Evolutionary conservation across 2,888 invertebrate genomes (phyloP).

Genomic region (Temnothorax rugatulus): DNA sequence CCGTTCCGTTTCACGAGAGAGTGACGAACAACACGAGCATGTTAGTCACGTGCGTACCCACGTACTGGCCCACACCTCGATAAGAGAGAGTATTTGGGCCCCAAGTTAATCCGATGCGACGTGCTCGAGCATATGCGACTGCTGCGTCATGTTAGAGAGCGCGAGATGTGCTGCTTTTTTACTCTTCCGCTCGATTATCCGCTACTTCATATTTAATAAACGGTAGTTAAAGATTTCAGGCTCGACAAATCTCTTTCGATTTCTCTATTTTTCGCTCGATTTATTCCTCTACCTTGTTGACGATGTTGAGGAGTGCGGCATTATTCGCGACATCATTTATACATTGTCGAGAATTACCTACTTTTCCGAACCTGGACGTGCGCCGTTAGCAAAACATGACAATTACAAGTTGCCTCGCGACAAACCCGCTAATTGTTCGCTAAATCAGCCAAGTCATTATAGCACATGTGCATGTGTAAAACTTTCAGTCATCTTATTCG

Average conservation of each 20-base stretch:
- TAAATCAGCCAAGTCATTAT: slow-evolving; percentile 13
- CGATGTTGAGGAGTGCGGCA: background rate
- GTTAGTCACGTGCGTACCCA: slow-evolving; percentile 23
- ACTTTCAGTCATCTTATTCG: slow-evolving; percentile 17
- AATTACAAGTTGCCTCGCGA: slow-evolving; percentile 19
- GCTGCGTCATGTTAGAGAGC: slow-evolving; percentile 23
- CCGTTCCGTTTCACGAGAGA: slow-evolving; percentile 33
- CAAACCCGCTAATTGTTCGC: background rate
- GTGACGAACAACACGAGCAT: slow-evolving; percentile 17
- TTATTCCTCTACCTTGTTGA: background rate
- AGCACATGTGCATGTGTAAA: background rate
- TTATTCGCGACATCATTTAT: background rate
- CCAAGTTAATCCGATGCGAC: background rate
- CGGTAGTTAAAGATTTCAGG: slow-evolving; percentile 10
- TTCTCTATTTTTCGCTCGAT: slow-evolving; percentile 24
- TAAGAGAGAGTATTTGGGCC: slow-evolving; percentile 18
- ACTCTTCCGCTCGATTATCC: background rate
- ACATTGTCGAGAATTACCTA: background rate
- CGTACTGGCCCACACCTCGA: slow-evolving; percentile 14
- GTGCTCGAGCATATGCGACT: background rate
- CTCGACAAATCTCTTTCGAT: slow-evolving; percentile 24
- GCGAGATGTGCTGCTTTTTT: background rate
- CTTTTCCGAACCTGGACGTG: background rate
- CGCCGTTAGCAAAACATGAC: background rate
- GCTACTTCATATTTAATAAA: background rate